These are phyloP conservation scores for Pegoplata infirma DNA, from an alignment of 2,888 invertebrate species.

Conservation along the genomic window DNA sequence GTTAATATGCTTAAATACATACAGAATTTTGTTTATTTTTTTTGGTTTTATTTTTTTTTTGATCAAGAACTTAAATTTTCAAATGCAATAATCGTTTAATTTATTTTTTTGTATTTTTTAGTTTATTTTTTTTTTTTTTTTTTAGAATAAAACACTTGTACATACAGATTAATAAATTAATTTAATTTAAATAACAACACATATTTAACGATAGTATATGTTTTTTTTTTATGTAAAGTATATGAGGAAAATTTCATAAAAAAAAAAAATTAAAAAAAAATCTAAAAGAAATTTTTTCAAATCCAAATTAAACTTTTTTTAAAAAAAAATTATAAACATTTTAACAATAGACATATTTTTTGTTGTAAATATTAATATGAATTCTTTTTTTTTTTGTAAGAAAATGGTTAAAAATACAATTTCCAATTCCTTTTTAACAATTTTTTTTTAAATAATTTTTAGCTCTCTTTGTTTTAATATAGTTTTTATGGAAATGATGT, in stretches of 20 bases:
- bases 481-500: too few species aligned
- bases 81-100: conserved; percentile 53
- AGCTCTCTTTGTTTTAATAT: not conserved
- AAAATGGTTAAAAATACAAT: not conserved
- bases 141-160: conserved; percentile 53
- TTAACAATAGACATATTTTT: not conserved
- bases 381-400: too few species aligned
- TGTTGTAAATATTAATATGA: not conserved
- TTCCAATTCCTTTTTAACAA: not conserved
- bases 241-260: not conserved
- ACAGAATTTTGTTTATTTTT: too few species aligned
- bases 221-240: conserved; percentile 1
- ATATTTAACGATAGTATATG: conserved; percentile 50
- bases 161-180: conserved; percentile 54
- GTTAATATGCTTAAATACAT: conserved; percentile 53
- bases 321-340: too few species aligned
- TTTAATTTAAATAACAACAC: conserved; percentile 54
- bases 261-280: not conserved
- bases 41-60: conserved; percentile 4
- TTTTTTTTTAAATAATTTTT: not conserved
- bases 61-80: conserved; percentile 47
- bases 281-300: not conserved
- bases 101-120: conserved; percentile 15
- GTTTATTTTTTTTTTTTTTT: not conserved
- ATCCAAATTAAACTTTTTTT: not conserved